Percentiles rank a stretch among this genome's conserved stretches.
Evolutionary conservation across 2,113 vertebrate species (phyloP).

Genomic region (Leucopsar rothschildi): DNA sequence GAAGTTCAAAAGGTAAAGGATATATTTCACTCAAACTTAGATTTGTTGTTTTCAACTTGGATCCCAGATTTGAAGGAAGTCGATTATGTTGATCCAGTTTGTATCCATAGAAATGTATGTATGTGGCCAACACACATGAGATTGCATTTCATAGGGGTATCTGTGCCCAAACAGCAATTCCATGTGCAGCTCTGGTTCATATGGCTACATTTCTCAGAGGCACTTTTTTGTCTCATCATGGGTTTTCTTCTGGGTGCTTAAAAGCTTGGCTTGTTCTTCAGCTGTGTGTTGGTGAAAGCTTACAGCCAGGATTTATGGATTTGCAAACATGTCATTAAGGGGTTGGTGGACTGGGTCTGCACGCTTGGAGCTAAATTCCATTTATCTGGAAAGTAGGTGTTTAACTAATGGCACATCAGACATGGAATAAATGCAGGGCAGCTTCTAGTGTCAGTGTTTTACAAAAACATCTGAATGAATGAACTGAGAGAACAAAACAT

Average conservation of each 20-base stretch:
- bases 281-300: not conserved
- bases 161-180: not conserved
- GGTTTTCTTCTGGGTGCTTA: not conserved
- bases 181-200: not conserved
- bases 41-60: not conserved
- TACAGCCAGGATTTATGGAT: not conserved
- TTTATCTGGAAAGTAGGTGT: slow-evolving; percentile 28
- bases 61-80: not conserved
- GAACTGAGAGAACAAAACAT: not conserved
- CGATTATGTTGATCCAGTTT: not conserved
- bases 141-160: not conserved
- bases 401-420: slow-evolving; percentile 15
- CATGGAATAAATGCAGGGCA: not conserved
- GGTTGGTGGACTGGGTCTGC: not conserved
- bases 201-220: not conserved
- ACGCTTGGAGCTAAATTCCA: not conserved
- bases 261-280: not conserved
- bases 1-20: not conserved
- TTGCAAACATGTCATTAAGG: not conserved
- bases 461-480: slow-evolving; percentile 16
- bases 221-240: not conserved
- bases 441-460: not conserved
- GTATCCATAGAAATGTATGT: not conserved
- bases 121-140: too few relatives aligned
- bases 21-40: not conserved